Conservation (phyloP, 2,888 invertebrate species). For the Philonicus albiceps region DNA sequence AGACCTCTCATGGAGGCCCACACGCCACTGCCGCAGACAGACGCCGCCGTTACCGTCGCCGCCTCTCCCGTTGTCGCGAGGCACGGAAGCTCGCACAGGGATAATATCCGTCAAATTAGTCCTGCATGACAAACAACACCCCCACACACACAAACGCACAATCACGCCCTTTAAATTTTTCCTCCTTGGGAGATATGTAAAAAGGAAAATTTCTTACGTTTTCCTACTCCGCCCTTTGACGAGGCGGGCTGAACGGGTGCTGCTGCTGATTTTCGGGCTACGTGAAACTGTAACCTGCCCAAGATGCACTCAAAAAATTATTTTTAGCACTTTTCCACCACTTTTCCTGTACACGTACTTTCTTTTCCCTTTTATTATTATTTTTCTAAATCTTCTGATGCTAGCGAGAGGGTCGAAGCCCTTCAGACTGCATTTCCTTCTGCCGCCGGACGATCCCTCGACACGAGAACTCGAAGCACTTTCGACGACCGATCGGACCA, state of each 20-base stretch:
- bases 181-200: neutral
- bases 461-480: neutral
- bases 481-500: neutral
- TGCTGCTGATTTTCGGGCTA: neutral
- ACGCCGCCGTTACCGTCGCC: neutral
- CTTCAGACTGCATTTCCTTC: neutral
- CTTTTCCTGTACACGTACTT: neutral
- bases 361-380: neutral
- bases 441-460: neutral
- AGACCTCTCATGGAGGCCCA: neutral
- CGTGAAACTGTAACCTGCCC: neutral
- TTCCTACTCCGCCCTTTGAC: slow-evolving; percentile 1
- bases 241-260: neutral
- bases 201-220: slow-evolving; percentile 37
- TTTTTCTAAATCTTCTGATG: neutral
- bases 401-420: neutral
- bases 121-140: slow-evolving; percentile 26
- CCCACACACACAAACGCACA: slow-evolving; percentile 31
- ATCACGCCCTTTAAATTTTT: slow-evolving; percentile 39
- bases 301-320: neutral
- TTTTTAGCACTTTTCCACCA: neutral
- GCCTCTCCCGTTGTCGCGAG: neutral
- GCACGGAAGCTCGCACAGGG: neutral
- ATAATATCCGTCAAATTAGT: slow-evolving; percentile 7
- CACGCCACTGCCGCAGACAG: neutral